Percentiles rank a stretch among this genome's conserved stretches.
Evolutionary conservation across 1,140 invertebrate genomes (phyloP).

Genomic region (Lysiphlebus fabarum): DNA sequence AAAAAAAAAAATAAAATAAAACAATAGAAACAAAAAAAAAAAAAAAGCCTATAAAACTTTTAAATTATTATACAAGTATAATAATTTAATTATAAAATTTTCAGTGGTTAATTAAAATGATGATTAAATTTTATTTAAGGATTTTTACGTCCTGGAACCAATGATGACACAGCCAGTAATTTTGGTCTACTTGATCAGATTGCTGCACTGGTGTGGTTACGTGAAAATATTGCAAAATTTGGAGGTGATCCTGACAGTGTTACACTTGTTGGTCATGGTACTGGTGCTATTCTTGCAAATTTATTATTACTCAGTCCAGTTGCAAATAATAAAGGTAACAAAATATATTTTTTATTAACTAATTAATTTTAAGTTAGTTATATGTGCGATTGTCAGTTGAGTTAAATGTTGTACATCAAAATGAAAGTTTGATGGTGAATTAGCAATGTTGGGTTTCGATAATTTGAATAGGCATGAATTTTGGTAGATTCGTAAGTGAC

Average conservation of each 20-base stretch:
- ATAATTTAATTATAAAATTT: conserved; percentile 5
- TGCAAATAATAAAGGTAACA: conserved; percentile 59
- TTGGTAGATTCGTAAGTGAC: conserved; percentile 26
- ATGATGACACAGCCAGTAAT: conserved; percentile 71
- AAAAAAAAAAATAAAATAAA: neutral
- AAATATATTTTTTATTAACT: neutral
- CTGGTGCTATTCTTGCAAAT: conserved; percentile 89
- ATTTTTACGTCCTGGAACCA: conserved; percentile 73
- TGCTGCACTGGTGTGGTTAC: conserved; percentile 83
- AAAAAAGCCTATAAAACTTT: neutral
- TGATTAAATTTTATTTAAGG: conserved; percentile 54
- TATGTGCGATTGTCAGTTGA: neutral
- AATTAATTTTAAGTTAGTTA: neutral
- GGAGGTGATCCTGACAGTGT: conserved; percentile 81
- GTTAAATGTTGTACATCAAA: conserved; percentile 15
- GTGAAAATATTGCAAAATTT: conserved; percentile 79
- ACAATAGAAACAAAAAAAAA: too few species aligned
- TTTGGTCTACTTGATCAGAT: conserved; percentile 87
- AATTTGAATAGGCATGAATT: conserved; percentile 18
- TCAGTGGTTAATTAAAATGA: conserved; percentile 6
- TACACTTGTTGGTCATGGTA: conserved; percentile 91
- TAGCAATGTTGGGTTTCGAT: conserved; percentile 24
- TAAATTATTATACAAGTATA: neutral
- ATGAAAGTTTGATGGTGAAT: conserved; percentile 24
- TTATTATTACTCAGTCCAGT: conserved; percentile 84